A percentile compares a stretch with the other conserved stretches of the same genome.
Evolutionary conservation across 2,797 vertebrate genomes (phyloP).

Genomic region (Pseudochirops corinnae): DNA sequence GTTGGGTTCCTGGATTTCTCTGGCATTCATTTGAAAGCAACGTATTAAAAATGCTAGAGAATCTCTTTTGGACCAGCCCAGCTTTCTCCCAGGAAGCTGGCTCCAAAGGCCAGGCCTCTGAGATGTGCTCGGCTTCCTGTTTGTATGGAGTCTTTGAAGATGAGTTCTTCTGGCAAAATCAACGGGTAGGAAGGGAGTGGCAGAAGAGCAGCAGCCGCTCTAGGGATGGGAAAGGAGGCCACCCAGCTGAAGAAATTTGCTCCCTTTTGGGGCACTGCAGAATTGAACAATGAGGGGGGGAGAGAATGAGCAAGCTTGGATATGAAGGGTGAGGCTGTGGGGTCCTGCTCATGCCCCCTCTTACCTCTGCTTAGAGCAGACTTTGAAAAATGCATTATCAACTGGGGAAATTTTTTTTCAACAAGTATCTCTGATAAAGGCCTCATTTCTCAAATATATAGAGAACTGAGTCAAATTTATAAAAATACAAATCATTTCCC

Average conservation of each 20-base stretch:
- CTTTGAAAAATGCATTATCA: no score
- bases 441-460: no score
- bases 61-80: constrained; percentile 67
- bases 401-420: no score
- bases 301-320: no score
- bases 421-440: no score
- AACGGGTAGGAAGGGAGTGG: constrained; percentile 65
- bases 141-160: constrained; percentile 73
- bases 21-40: constrained; percentile 65
- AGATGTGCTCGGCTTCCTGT: constrained; percentile 61
- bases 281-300: no score
- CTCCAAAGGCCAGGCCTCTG: constrained; percentile 63
- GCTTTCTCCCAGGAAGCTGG: constrained; percentile 68
- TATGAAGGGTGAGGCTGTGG: no score
- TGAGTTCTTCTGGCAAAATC: constrained; percentile 66
- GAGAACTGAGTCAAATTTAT: no score
- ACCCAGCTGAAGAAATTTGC: background rate
- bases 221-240: background rate
- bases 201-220: background rate
- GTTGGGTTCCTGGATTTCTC: constrained; percentile 63
- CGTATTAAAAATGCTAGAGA: constrained; percentile 68
- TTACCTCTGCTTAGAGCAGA: no score
- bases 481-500: no score
- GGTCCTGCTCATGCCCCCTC: no score
- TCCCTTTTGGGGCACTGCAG: no score